A percentile compares a stretch with the other conserved stretches of the same genome.
Conservation (phyloP, 1,140 invertebrate genomes). For the Chrysopa pallens region DNA sequence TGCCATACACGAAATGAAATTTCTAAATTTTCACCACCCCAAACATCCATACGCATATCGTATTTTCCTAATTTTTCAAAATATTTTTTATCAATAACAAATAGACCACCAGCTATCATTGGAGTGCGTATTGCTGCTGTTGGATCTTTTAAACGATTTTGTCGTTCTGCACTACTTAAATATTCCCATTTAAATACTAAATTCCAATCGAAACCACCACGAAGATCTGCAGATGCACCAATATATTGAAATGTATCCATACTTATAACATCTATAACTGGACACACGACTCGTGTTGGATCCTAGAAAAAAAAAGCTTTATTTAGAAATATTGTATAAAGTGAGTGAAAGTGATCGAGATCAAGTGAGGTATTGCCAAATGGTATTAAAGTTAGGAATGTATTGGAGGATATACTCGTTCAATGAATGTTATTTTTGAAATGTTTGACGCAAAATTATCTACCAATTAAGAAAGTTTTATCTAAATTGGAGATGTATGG, state of each 20-base stretch:
- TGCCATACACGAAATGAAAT: constrained; percentile 81
- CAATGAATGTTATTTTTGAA: too few relatives aligned
- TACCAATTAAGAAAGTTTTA: too few relatives aligned
- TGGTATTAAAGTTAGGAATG: too few relatives aligned
- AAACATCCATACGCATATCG: constrained; percentile 95
- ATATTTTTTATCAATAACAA: constrained; percentile 81
- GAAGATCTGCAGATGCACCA: constrained; percentile 73
- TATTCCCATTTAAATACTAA: constrained; percentile 93
- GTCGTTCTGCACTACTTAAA: constrained; percentile 64
- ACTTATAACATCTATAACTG: constrained; percentile 94
- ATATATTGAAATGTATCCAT: constrained; percentile 98
- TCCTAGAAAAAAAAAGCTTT: constrained; percentile 35
- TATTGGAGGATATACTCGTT: too few relatives aligned
- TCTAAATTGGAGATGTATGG: too few relatives aligned
- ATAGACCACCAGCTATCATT: constrained; percentile 89
- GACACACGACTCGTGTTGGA: constrained; percentile 75
- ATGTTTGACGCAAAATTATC: too few relatives aligned
- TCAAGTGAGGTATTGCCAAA: too few relatives aligned
- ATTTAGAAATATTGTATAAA: constrained; percentile 4
- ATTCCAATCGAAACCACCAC: constrained; percentile 96
- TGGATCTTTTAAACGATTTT: constrained; percentile 61
- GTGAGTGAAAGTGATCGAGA: too few relatives aligned
- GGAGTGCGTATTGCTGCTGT: constrained; percentile 66
- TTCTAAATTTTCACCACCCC: constrained; percentile 75
- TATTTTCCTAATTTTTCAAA: constrained; percentile 92